phyloP scores from a whole-genome alignment of 2,113 vertebrate genomes.

The Erythrocercus mccallii region DNA sequence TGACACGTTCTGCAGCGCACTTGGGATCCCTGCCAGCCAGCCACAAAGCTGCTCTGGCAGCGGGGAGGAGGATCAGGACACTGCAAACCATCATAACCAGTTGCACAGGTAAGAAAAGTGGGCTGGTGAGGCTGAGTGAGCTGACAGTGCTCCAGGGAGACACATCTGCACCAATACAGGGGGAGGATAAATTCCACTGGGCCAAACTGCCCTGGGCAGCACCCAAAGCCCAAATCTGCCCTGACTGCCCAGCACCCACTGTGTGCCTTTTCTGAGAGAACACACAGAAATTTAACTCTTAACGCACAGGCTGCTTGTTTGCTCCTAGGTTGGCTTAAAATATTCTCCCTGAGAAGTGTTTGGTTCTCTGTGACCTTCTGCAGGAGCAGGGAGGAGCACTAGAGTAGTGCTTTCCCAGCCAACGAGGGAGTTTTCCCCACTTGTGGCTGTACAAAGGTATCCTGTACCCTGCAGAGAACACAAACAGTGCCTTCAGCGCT shows the following conservation, averaged over 20 bases:
- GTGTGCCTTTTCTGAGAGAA: background rate
- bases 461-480: background rate
- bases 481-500: fast-evolving
- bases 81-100: background rate
- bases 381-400: background rate
- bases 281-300: background rate
- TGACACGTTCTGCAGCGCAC: too few species aligned
- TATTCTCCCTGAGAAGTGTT: background rate
- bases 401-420: background rate
- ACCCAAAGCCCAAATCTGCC: background rate
- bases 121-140: fast-evolving
- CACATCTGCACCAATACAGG: fast-evolving
- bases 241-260: background rate
- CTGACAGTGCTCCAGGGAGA: fast-evolving
- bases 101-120: fast-evolving
- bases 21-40: background rate
- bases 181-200: background rate
- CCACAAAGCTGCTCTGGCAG: background rate
- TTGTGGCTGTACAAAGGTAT: background rate
- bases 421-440: fast-evolving
- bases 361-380: background rate
- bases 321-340: background rate
- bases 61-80: background rate
- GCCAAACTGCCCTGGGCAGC: background rate
- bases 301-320: fast-evolving